phyloP scores from a whole-genome alignment of 2,888 invertebrate species.

The Pegoplata infirma region DNA sequence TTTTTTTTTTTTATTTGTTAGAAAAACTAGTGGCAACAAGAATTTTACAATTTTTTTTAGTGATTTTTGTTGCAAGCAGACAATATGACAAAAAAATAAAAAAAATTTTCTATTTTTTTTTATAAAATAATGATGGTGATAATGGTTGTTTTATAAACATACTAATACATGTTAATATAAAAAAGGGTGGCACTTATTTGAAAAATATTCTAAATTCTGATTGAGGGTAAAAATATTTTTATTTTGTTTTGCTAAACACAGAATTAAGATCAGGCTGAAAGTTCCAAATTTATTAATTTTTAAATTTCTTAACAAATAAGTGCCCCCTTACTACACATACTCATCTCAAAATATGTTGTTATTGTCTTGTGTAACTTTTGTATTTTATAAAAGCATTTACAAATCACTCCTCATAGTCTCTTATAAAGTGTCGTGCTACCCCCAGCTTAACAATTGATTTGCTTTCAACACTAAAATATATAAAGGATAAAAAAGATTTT shows the following conservation, averaged over 20 bases:
- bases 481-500: not conserved
- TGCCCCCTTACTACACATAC: too few relatives aligned
- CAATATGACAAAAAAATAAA: too few relatives aligned
- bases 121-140: slow-evolving; percentile 38
- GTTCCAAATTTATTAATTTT: too few relatives aligned
- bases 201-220: not conserved
- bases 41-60: too few relatives aligned
- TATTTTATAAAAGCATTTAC: slow-evolving; percentile 13
- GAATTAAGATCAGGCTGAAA: too few relatives aligned
- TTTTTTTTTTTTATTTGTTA: too few relatives aligned
- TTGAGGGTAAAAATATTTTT: too few relatives aligned
- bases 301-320: too few relatives aligned
- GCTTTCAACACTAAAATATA: slow-evolving; percentile 8
- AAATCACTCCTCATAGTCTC: not conserved
- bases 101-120: not conserved
- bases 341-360: not conserved
- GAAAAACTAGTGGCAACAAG: too few relatives aligned
- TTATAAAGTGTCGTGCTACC: slow-evolving; percentile 8
- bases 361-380: slow-evolving; percentile 1
- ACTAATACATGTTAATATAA: slow-evolving; percentile 16
- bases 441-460: slow-evolving; percentile 26
- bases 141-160: slow-evolving; percentile 56
- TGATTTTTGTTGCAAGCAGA: too few relatives aligned
- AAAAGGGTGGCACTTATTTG: not conserved
- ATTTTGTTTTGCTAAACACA: too few relatives aligned